Evolutionary conservation across 2,797 vertebrate species (phyloP), one percentile per base, ranked within the genome.

Genomic region (Microhierax caerulescens): DNA sequence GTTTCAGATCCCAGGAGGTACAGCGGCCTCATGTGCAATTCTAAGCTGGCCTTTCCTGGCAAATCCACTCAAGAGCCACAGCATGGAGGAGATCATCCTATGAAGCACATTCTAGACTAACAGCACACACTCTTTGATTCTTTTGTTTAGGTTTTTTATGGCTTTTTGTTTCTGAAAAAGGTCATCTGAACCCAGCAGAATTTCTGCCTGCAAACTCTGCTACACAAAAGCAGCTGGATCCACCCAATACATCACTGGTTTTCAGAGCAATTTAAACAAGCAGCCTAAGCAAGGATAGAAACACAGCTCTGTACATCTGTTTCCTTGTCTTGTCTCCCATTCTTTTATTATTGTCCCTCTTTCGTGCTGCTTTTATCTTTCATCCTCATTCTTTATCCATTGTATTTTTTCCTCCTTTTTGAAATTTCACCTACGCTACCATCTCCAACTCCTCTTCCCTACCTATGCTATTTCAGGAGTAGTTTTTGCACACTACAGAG

Each of bases 221-320:
- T 73, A 34, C 30, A 43, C 3, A 3, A 69, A 81, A 88, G 47
- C 56, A 77, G 64, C 39, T 87, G 28, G 51, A 75, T 63, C 63
- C 28, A 87, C 19, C 50, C 65, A 64, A 56, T 13, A 41, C 2
- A 41, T 60, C 56, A 50, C 13, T 32, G 13, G 53, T 78, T 75
- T 84, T 41, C 54, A 82, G 56, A 82, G 56, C n/a, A 77, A 64
- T 37, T 27, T 41, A 22, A 88, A 43, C 64, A 13, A 13, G 60
- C 47, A 93, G 36, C n/a, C 50, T 59, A 65, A 78, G 24, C 28
- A 75, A 81, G 36, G 36, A 86, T 19, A 77, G 76, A 85, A 90
- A 56, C 51, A 70, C 51, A 65, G 30, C 32, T 90, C 47, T 48
- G 10, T 39, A 54, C 20, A 17, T 56, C 56, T 48, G 34, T n/a